Percentiles rank a stretch among this genome's conserved stretches.
Evolutionary conservation across 2,113 vertebrate genomes (phyloP).

Genomic region (Cyanoramphus novaezelandiae): DNA sequence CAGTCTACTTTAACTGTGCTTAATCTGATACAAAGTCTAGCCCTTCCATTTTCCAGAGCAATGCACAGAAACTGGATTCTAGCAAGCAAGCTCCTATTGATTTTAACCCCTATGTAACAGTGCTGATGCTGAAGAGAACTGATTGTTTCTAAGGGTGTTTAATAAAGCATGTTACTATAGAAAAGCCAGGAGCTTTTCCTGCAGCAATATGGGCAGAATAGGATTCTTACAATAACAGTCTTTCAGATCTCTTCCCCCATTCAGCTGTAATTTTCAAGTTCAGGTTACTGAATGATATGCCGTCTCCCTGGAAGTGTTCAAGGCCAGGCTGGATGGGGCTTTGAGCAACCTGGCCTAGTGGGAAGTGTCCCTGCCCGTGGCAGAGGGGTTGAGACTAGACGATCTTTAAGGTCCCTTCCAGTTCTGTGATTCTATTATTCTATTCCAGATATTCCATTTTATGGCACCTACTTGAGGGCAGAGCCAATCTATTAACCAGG

Average conservation of each 20-base stretch:
- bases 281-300: neutral
- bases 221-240: neutral
- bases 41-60: neutral
- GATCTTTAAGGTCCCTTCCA: neutral
- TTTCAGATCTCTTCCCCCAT: neutral
- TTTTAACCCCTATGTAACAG: neutral
- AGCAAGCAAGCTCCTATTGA: neutral
- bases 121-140: neutral
- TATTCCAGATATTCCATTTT: neutral
- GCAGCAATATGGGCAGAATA: neutral
- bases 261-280: constrained; percentile 6
- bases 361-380: neutral
- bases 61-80: neutral
- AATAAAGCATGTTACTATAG: neutral
- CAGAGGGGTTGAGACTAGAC: neutral
- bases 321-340: neutral
- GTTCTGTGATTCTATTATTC: neutral
- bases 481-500: neutral
- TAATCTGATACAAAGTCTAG: neutral
- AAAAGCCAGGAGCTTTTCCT: neutral
- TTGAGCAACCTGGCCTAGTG: neutral
- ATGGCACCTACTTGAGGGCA: neutral
- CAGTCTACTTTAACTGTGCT: neutral
- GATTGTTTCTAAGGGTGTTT: neutral
- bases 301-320: neutral